Conservation (phyloP, 2,888 invertebrate species). For the Meliscaeva auricollis region DNA sequence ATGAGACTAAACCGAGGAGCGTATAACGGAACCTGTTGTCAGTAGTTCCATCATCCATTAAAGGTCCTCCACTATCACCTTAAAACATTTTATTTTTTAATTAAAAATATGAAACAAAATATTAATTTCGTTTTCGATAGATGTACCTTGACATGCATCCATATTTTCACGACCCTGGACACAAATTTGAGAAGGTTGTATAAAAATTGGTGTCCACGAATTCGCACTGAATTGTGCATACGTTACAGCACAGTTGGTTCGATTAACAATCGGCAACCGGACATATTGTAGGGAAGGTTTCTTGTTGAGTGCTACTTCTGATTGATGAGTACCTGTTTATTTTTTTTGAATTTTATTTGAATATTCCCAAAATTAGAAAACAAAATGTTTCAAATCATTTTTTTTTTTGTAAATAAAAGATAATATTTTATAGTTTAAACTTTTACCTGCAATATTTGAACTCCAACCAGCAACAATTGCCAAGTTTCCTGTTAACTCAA, state of each 20-base stretch:
- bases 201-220: constrained; percentile 83
- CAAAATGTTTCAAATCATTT: background rate
- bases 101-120: background rate
- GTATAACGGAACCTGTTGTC: constrained; percentile 77
- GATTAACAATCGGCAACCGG: constrained; percentile 84
- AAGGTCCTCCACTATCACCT: constrained; percentile 84
- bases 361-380: constrained; percentile 2
- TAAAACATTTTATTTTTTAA: background rate
- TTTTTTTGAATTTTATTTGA: constrained; percentile 11
- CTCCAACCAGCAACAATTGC: constrained; percentile 91
- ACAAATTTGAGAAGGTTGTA: constrained; percentile 83
- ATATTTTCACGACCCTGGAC: constrained; percentile 83
- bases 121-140: background rate
- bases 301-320: constrained; percentile 18
- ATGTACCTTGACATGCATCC: constrained; percentile 82
- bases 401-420: background rate
- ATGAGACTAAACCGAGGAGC: constrained; percentile 82
- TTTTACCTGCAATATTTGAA: constrained; percentile 86
- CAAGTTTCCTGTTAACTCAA: constrained; percentile 84
- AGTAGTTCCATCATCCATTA: constrained; percentile 80
- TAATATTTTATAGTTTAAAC: background rate
- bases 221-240: constrained; percentile 83
- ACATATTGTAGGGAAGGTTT: constrained; percentile 83
- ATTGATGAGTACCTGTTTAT: constrained; percentile 49
- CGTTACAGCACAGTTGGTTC: constrained; percentile 82